These are phyloP conservation scores for Lutraria rhynchaena DNA, from an alignment of 1,140 invertebrate genomes.

Conservation along the genomic window DNA sequence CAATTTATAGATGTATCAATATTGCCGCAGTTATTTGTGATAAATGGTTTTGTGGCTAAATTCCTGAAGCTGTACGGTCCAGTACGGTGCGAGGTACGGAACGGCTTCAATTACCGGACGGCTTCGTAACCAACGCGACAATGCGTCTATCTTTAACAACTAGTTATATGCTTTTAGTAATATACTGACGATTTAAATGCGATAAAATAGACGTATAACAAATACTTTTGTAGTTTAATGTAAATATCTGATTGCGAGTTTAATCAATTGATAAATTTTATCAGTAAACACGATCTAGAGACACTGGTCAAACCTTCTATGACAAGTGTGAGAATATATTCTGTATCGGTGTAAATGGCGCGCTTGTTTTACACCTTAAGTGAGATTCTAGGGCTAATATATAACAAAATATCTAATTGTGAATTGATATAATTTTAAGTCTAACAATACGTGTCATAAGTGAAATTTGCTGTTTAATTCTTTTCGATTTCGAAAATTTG, in stretches of 20 bases:
- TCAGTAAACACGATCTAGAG: conserved; percentile 35
- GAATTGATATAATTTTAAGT: conserved; percentile 4
- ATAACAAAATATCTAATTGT: neutral
- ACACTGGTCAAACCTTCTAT: neutral
- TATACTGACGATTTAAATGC: conserved; percentile 26
- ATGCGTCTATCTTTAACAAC: conserved; percentile 40
- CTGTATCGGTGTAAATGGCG: neutral
- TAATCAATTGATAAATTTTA: conserved; percentile 50
- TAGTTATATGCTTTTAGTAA: conserved; percentile 17
- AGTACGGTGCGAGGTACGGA: conserved; percentile 34
- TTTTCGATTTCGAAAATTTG: conserved; percentile 7
- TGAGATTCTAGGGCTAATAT: neutral
- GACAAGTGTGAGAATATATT: conserved; percentile 26
- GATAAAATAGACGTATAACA: conserved; percentile 20
- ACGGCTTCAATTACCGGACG: neutral
- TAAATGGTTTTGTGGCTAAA: conserved; percentile 7
- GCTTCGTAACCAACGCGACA: conserved; percentile 9
- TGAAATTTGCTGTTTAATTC: conserved; percentile 2
- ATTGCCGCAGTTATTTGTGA: conserved; percentile 32
- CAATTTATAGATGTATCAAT: conserved; percentile 26
- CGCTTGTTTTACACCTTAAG: neutral
- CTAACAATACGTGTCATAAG: conserved; percentile 11
- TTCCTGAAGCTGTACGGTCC: neutral
- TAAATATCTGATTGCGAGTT: conserved; percentile 52
- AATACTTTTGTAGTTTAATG: conserved; percentile 54